Percentiles rank a stretch among this genome's conserved stretches.
Conservation (phyloP, 37 sponge, comb jelly and placozoan genomes). For the Geodia barretti region DNA sequence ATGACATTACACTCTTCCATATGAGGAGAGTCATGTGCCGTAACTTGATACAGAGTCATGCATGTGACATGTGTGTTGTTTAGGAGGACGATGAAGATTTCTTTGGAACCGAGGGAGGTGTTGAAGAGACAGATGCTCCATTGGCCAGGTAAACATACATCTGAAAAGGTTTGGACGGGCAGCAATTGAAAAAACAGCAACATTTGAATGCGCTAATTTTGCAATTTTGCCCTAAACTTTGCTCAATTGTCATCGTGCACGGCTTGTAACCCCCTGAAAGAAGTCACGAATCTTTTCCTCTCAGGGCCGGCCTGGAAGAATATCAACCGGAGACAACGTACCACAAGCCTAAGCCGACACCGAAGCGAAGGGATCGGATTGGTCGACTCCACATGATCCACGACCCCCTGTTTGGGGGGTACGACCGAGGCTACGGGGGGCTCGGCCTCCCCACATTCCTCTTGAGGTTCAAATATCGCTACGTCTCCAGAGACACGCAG, state of each 20-base stretch:
- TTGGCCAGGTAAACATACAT: constrained; percentile 6
- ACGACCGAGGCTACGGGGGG: constrained; percentile 31
- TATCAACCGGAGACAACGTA: background rate
- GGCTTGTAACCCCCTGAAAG: background rate
- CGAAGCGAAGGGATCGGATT: background rate
- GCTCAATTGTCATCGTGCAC: too few relatives aligned
- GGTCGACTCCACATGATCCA: background rate
- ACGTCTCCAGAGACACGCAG: background rate
- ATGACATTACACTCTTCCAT: background rate
- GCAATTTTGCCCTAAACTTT: too few relatives aligned
- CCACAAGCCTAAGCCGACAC: background rate
- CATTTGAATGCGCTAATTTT: too few relatives aligned
- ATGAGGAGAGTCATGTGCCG: too few relatives aligned
- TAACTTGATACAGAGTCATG: too few relatives aligned
- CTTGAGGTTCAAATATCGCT: constrained; percentile 20
- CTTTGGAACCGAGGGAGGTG: constrained; percentile 10
- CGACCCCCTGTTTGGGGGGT: constrained; percentile 34
- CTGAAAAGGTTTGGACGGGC: too few relatives aligned
- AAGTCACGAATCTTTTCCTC: background rate
- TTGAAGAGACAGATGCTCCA: background rate
- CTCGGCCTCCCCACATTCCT: constrained; percentile 30
- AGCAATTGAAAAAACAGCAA: too few relatives aligned
- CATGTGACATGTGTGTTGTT: background rate
- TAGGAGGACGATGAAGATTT: constrained; percentile 14
- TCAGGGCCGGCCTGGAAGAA: background rate